These are phyloP conservation scores for Lordiphosa clarofinis DNA, from an alignment of 1,140 invertebrate species.

Conservation along the genomic window DNA sequence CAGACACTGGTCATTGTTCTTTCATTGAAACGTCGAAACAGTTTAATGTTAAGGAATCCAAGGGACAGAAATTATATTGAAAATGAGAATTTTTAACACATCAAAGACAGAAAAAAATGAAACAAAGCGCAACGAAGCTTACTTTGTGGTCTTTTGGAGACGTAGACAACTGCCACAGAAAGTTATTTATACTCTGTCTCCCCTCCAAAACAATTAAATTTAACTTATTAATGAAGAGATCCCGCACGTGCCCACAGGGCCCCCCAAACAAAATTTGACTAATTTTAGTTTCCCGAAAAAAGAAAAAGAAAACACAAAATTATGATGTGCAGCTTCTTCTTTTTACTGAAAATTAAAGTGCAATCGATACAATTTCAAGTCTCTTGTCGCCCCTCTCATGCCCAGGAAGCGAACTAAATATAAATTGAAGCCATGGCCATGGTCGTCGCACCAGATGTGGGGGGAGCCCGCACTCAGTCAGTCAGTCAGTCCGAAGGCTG, in stretches of 20 bases:
- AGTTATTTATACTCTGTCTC: too few relatives aligned
- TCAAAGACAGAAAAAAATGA: too few relatives aligned
- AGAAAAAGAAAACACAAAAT: conserved; percentile 13
- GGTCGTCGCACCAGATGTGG: conserved; percentile 50
- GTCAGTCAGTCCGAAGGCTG: too few relatives aligned
- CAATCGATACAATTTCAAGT: conserved; percentile 54
- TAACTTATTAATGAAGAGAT: conserved; percentile 42
- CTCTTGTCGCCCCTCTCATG: too few relatives aligned
- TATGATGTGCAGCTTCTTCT: conserved; percentile 7
- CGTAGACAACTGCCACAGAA: too few relatives aligned
- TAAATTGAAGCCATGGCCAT: conserved; percentile 60
- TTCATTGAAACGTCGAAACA: too few relatives aligned
- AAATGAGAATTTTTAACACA: too few relatives aligned
- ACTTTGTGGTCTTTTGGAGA: too few relatives aligned
- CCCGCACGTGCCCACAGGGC: conserved; percentile 30
- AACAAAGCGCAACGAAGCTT: too few relatives aligned
- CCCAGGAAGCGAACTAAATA: conserved; percentile 74
- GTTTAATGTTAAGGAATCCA: too few relatives aligned
- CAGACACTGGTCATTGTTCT: conserved; percentile 7
- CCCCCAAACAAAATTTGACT: conserved; percentile 19
- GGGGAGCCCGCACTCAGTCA: not conserved
- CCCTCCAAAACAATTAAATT: conserved; percentile 43
- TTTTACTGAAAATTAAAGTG: conserved; percentile 34
- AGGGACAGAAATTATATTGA: too few relatives aligned
- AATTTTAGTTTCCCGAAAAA: conserved; percentile 54